Evolutionary conservation across 2,113 vertebrate genomes (phyloP).

Genomic region (Cavia porcellus): DNA sequence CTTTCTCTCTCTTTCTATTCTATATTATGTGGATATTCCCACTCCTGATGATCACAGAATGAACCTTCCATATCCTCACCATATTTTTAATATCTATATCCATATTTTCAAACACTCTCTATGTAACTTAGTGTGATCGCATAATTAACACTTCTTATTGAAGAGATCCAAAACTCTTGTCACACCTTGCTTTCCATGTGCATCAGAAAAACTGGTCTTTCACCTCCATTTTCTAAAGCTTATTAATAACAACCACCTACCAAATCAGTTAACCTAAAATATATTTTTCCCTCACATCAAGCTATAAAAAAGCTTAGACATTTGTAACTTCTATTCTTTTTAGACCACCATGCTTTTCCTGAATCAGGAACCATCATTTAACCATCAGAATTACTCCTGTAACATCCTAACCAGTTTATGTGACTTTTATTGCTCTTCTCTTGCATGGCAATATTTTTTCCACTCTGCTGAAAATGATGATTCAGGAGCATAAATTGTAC

Average conservation of each 20-base stretch:
- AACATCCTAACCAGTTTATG: background rate
- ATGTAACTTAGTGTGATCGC: background rate
- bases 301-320: background rate
- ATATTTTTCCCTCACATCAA: background rate
- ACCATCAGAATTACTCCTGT: background rate
- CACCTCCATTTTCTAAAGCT: background rate
- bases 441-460: background rate
- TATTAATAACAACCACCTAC: background rate
- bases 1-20: background rate
- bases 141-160: background rate
- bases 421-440: background rate
- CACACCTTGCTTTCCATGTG: background rate
- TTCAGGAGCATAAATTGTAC: background rate
- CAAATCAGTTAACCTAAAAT: background rate
- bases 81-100: background rate
- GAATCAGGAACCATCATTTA: background rate
- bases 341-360: background rate
- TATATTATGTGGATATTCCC: background rate
- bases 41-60: background rate
- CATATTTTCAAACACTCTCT: background rate
- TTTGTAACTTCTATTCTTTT: background rate
- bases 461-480: background rate
- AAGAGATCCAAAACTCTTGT: background rate
- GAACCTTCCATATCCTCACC: background rate
- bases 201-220: background rate